Conservation (phyloP, 2,113 vertebrate genomes). For the Hipposideros armiger region DNA sequence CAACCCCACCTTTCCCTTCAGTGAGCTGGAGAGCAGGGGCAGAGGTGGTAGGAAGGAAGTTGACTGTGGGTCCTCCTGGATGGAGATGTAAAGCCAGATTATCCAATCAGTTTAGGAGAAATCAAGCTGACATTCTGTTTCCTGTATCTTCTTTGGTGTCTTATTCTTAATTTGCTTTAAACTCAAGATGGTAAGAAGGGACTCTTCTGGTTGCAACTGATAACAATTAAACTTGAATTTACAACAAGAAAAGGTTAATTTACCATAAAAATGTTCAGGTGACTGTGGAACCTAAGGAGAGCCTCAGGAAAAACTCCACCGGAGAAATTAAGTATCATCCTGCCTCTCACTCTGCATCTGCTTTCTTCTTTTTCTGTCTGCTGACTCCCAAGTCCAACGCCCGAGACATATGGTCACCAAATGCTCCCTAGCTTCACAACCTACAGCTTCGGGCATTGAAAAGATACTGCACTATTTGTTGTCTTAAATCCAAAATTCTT, state of each 20-base stretch:
- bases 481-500: neutral
- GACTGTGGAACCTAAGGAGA: neutral
- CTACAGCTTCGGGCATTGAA: neutral
- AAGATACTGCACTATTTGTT: neutral
- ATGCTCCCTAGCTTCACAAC: neutral
- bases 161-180: neutral
- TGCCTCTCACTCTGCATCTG: neutral
- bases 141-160: neutral
- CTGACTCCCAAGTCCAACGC: neutral
- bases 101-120: neutral
- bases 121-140: neutral
- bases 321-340: neutral
- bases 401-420: neutral
- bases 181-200: neutral
- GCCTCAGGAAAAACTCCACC: neutral
- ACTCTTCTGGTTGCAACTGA: neutral
- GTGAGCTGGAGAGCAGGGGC: neutral
- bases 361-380: neutral
- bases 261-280: neutral
- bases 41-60: neutral
- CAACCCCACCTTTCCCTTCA: accelerated
- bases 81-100: neutral
- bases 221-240: conserved; percentile 34
- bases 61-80: accelerated
- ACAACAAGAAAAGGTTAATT: neutral